Evolutionary conservation across 37 sponge, comb jelly and placozoan genomes (phyloP).

Genomic region (Spongia lamella): DNA sequence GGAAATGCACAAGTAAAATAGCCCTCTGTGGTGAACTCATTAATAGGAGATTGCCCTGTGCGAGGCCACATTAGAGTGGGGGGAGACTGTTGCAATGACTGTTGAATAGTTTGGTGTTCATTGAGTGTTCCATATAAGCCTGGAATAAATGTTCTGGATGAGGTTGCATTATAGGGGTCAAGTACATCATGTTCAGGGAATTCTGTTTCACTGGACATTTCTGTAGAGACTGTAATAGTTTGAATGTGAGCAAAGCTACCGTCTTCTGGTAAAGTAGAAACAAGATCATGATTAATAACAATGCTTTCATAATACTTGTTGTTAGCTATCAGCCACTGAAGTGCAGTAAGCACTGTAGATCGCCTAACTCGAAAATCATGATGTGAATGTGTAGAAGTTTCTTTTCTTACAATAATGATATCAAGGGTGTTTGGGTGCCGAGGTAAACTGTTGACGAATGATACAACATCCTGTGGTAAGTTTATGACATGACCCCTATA

Average conservation of each 20-base stretch:
- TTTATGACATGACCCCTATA: constrained; percentile 40
- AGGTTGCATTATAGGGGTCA: too few relatives aligned
- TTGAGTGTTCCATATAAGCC: too few relatives aligned
- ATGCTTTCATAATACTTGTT: too few relatives aligned
- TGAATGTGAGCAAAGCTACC: too few relatives aligned
- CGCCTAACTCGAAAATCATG: constrained; percentile 50
- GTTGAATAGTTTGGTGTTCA: constrained; percentile 9
- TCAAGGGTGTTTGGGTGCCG: constrained; percentile 10
- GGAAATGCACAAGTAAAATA: constrained; percentile 45
- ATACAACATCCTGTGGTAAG: constrained; percentile 27
- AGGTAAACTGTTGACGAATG: constrained; percentile 34
- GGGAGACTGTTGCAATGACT: neutral
- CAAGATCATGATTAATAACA: too few relatives aligned
- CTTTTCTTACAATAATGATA: constrained; percentile 33
- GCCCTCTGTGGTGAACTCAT: constrained; percentile 50
- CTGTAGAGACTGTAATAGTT: too few relatives aligned
- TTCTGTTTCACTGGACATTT: too few relatives aligned
- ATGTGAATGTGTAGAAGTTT: constrained; percentile 1
- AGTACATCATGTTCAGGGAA: too few relatives aligned
- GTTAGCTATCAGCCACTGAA: constrained; percentile 39
- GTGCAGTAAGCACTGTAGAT: constrained; percentile 23
- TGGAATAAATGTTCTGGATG: too few relatives aligned
- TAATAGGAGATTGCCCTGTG: constrained; percentile 17
- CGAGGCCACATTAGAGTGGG: constrained; percentile 27
- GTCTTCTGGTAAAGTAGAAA: too few relatives aligned